Evolutionary conservation across 2,888 invertebrate genomes (phyloP), one percentile per base, ranked within the genome.

Genomic region (Mimas tiliae): DNA sequence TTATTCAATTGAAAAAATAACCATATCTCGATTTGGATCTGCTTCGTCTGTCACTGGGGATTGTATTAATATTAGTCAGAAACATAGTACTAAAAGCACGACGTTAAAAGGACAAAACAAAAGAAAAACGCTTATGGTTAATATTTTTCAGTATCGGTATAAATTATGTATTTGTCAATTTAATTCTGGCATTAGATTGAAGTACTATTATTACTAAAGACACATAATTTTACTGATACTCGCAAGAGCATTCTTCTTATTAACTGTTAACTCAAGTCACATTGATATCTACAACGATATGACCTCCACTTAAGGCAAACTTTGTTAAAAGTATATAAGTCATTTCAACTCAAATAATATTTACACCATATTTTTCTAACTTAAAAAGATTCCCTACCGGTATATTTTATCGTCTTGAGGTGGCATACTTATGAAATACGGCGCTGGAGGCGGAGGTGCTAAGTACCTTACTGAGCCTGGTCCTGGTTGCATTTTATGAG

Each of bases 361-460:
- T 62, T 64, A 65, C 66, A 66, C 34, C 45, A 53, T 21, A 45
- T 58, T 65, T 58, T 11, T 55, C 66, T 66, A 66, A 45, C 6
- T 48, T 53, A 34, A 62, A 33, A 51, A 16, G 19, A 21, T 16
- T 47, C 33, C 58, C 86, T 95, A 95, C 89, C 95, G 94, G 88
- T 95, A 95, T 75, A 94, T 95, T 89, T 95, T 95, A 78, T 95
- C 95, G 68, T 95, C 95, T 70, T 94, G 94, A 53, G 95, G 94
- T 66, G 95, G 95, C 87, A 95, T 88, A 69, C 95, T 94, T 75
- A 95, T 95, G 75, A 95, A 95, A 79, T 95, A 95, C 1, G 95
- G 95, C 83, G 86, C 96, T 78, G 76, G 96, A 91, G 77, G 96
- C 90, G 75, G 96, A 90, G 87, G 96, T 94, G 78, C 95, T 86